Evolutionary conservation across 2,113 vertebrate species (phyloP), one percentile per base, ranked within the genome.

Genomic region (Hoplias malabaricus): DNA sequence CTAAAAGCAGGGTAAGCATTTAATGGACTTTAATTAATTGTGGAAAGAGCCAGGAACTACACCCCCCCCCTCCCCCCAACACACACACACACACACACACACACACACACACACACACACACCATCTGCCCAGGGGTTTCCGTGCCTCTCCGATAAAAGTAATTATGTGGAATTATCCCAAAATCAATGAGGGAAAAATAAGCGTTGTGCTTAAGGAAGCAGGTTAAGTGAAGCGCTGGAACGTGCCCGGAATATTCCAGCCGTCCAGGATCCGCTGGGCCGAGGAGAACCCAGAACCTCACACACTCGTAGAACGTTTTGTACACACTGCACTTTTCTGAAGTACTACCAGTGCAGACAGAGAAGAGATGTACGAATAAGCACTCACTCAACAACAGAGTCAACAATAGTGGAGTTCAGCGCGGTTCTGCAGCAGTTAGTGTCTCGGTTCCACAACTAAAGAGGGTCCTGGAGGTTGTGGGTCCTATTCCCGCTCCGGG

Each of bases 151-250:
- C 73, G 75, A 84, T 84, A 82, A 71, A 82, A 84, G 78, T 80
- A 84, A 86, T 86, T 84, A 86, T 73, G 75, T 82, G 48, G 71
- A 84, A 86, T 84, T 81, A 86, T 81, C 80, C 78, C 63, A 70
- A 79, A 84, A 86, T 86, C 85, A 79, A 84, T 86, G 70, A 74
- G 23, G 56, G 73, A 40, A 75, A 81, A 81, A 82, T 73, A 73
- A 76, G 56, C 75, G 54, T 50, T 81, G 71, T 83, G 43, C 78
- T 79, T 77, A 79, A 27, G 69, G 36, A 59, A 73, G 21, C 27
- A 5, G n/a, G 25, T 38, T 27, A 69, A 40, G 66, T 77, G 53
- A 77, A 62, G n/a, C 4, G n/a, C 34, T 50, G 8, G 46, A 50
- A 53, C 65, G 50, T 77, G 48, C 23, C 10, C 50, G 68, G 75